These are phyloP conservation scores for Taeniopygia guttata DNA, from an alignment of 2,797 vertebrate genomes.

Conservation along the genomic window DNA sequence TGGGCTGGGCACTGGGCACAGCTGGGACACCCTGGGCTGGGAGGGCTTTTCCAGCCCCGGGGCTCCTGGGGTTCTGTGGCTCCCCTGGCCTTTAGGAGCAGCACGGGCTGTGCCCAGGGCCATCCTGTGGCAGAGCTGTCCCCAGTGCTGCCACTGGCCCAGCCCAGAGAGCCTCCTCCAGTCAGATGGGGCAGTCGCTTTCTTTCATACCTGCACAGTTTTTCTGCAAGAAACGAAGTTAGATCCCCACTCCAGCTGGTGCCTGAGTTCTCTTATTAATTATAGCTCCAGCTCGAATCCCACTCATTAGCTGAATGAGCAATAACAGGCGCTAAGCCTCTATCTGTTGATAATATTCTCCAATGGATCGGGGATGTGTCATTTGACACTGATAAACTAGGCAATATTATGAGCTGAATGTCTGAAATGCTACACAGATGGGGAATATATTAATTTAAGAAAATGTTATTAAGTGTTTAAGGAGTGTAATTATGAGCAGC, in stretches of 20 bases:
- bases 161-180: accelerated
- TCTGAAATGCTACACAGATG: conserved; percentile 57
- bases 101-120: accelerated
- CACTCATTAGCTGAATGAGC: conserved; percentile 60
- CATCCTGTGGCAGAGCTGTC: not conserved
- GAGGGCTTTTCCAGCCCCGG: not conserved
- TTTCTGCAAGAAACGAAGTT: not conserved
- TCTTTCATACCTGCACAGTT: not conserved
- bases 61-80: not conserved
- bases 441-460: conserved; percentile 65
- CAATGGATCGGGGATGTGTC: conserved; percentile 56
- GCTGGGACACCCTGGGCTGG: accelerated
- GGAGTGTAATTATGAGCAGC: conserved; percentile 62
- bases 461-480: conserved; percentile 67
- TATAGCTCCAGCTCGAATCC: conserved; percentile 11
- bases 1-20: not conserved
- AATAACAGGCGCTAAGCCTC: conserved; percentile 30
- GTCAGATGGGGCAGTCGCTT: accelerated
- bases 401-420: conserved; percentile 63
- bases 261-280: conserved; percentile 60
- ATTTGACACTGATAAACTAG: conserved; percentile 73
- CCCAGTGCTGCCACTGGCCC: accelerated
- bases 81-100: not conserved
- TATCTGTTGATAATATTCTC: conserved; percentile 69
- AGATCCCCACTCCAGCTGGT: not conserved